phyloP scores from a whole-genome alignment of 2,797 vertebrate genomes.

The Pygocentrus nattereri region DNA sequence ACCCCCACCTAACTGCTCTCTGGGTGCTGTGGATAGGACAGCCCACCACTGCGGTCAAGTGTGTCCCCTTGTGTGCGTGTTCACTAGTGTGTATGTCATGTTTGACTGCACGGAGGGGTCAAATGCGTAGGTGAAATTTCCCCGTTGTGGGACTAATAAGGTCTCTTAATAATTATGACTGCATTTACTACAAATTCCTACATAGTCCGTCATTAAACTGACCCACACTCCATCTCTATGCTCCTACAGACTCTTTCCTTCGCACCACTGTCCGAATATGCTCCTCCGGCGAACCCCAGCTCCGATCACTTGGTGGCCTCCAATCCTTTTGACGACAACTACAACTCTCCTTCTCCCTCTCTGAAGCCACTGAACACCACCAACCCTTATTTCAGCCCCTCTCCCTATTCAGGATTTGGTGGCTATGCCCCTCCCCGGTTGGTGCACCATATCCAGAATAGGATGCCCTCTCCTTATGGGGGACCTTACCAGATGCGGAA shows the following conservation, averaged over 20 bases:
- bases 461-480: slow-evolving; percentile 77
- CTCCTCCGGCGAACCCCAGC: slow-evolving; percentile 84
- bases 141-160: no score
- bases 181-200: no score
- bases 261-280: slow-evolving; percentile 84
- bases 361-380: slow-evolving; percentile 78
- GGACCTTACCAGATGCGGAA: slow-evolving; percentile 78
- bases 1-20: no score
- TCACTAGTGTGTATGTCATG: no score
- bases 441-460: slow-evolving; percentile 78
- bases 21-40: no score
- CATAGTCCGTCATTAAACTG: not conserved
- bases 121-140: no score
- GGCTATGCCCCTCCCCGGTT: slow-evolving; percentile 81
- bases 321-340: slow-evolving; percentile 89
- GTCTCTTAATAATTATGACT: no score
- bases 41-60: no score
- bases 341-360: slow-evolving; percentile 75
- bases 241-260: slow-evolving; percentile 77
- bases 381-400: slow-evolving; percentile 75
- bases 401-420: slow-evolving; percentile 77
- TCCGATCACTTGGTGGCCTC: slow-evolving; percentile 86
- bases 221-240: slow-evolving; percentile 5
- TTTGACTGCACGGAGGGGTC: no score
- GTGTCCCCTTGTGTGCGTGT: no score